Evolutionary conservation across 2,797 vertebrate species (phyloP).

Genomic region (Falco novaeseelandiae): DNA sequence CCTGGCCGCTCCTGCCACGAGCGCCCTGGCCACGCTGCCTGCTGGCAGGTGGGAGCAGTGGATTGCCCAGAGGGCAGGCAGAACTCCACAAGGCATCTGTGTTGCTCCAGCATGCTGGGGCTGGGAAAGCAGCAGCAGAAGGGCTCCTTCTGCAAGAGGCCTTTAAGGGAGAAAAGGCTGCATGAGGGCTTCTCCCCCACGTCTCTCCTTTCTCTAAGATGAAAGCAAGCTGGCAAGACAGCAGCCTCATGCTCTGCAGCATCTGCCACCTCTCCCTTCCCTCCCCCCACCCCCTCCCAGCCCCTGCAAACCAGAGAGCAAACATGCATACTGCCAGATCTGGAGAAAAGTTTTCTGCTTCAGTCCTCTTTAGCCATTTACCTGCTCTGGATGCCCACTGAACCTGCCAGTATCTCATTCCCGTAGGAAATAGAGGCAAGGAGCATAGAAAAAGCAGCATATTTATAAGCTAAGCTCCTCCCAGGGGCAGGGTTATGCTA

Average conservation of each 20-base stretch:
- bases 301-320: not conserved
- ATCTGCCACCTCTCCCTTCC: constrained; percentile 14
- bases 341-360: not conserved
- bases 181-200: not conserved
- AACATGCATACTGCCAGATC: not conserved
- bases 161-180: not conserved
- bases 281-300: not conserved
- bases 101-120: not conserved
- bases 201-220: not conserved
- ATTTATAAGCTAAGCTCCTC: not conserved
- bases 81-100: not conserved
- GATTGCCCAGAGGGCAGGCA: not conserved
- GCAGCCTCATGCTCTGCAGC: not conserved
- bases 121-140: not conserved
- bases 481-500: constrained; percentile 23
- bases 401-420: not conserved
- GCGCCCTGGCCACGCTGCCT: accelerated
- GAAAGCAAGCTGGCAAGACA: not conserved
- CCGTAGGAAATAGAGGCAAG: not conserved
- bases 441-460: not conserved
- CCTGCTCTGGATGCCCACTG: not conserved
- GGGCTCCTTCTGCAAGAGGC: not conserved
- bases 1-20: not conserved
- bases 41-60: not conserved
- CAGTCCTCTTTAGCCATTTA: not conserved